Base-by-base conservation (phyloP, 2,113 vertebrate species). In the Lagopus leucura region DNA sequence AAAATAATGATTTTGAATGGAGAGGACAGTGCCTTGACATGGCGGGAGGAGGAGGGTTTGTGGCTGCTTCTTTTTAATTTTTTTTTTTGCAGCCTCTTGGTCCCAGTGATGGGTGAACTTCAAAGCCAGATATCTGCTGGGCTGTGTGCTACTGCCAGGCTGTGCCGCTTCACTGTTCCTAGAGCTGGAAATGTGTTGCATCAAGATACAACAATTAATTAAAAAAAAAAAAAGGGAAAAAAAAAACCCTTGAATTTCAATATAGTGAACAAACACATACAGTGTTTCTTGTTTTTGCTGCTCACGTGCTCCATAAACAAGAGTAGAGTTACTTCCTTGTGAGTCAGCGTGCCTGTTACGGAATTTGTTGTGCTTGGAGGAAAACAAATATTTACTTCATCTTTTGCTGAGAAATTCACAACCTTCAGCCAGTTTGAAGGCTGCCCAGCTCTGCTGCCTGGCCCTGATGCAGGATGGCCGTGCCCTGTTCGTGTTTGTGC, bases 361-460 rank as follows among this genome's bases (percentile, higher is more conserved):
- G 28, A 87, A 85, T 47, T 61, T 27, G 48, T 36, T 65, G 22
- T 80, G 22, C 89, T 80, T 71, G 67, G 45, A 87, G 89, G 87
- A 89, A 82, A 87, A 38, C 32, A 94, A 95, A 89, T 94, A 89
- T 90, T 95, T 88, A 32, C 67, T n/a, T 80, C 55, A 70, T 87
- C 6, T 36, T 70, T 64, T 87, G 32, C 64, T 64, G 64, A 80
- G 89, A 86, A 88, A 85, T 89, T 85, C 1, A 13, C 67, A 69
- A 89, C 75, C 79, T 91, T 95, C 50, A 82, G 67, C 75, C 78
- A 74, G 1, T 64, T 76, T 58, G 36, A 38, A 72, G 66, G 21
- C 75, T 89, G 7, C 67, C 36, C 1, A 2, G 48, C 13, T 55
- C 82, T 34, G 20, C 25, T 70, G 40, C 43, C 63, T 77, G 64